Evolutionary conservation across 92 coral and sea anemone genomes (phyloP).

Genomic region (Umimayanthus chanpuru): DNA sequence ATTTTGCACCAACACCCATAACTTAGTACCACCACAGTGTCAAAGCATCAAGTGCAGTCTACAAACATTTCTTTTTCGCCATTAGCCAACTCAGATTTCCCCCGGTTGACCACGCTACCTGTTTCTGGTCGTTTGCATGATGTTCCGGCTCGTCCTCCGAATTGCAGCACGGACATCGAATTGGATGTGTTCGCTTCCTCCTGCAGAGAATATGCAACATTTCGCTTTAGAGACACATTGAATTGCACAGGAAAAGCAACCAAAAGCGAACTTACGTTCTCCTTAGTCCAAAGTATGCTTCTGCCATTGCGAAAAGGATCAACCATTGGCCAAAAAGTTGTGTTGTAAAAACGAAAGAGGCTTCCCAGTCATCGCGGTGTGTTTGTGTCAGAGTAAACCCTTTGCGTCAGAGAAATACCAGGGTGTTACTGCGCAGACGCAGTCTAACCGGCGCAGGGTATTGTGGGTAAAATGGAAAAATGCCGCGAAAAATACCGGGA

Average conservation of each 20-base stretch:
- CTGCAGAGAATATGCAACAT: constrained; percentile 60
- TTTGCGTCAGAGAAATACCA: constrained; percentile 97
- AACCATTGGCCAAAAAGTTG: constrained; percentile 45
- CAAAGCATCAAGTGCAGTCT: neutral
- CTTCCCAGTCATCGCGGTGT: constrained; percentile 67
- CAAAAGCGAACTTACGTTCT: constrained; percentile 66
- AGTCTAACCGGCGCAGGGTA: constrained; percentile 44
- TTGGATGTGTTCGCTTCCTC: constrained; percentile 95
- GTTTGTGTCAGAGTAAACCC: constrained; percentile 99
- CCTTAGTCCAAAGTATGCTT: constrained; percentile 76
- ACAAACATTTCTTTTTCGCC: neutral
- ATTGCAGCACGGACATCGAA: constrained; percentile 96
- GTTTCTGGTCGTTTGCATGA: constrained; percentile 73
- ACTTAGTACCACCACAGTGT: neutral
- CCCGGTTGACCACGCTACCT: constrained; percentile 55
- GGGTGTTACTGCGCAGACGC: constrained; percentile 65
- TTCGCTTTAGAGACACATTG: constrained; percentile 9
- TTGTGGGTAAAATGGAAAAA: constrained; percentile 75
- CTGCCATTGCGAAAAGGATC: constrained; percentile 70
- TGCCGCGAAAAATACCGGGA: constrained; percentile 72
- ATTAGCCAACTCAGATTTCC: neutral
- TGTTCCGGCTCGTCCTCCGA: constrained; percentile 84
- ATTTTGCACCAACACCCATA: neutral
- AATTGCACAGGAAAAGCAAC: constrained; percentile 12
- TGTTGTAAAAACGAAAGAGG: constrained; percentile 77